Percentiles rank a stretch among this genome's conserved stretches.
Conservation (phyloP, 2,888 invertebrate species). For the Napeogenes sylphis region DNA sequence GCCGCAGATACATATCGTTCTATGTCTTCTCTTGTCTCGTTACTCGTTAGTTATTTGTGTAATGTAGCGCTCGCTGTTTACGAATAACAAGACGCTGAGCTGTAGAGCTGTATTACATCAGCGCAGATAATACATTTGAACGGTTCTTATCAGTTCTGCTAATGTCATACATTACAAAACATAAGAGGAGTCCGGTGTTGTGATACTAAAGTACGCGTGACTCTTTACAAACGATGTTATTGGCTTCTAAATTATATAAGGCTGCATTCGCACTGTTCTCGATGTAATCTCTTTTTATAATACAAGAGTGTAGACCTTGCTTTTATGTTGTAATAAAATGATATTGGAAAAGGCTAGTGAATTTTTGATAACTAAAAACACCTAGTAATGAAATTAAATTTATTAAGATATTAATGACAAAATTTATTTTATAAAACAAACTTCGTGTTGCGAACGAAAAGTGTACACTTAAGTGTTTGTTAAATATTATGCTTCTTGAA, state of each 20-base stretch:
- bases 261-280: slow-evolving; percentile 38
- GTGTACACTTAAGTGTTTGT: slow-evolving; percentile 7
- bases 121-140: slow-evolving; percentile 6
- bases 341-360: slow-evolving; percentile 77
- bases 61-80: slow-evolving; percentile 23
- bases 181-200: slow-evolving; percentile 41
- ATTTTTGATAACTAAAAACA: slow-evolving; percentile 75
- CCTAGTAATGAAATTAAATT: slow-evolving; percentile 69
- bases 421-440: slow-evolving; percentile 26
- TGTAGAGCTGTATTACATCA: slow-evolving; percentile 12
- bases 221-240: slow-evolving; percentile 32
- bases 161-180: slow-evolving; percentile 21
- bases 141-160: slow-evolving; percentile 9
- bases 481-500: background rate
- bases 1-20: slow-evolving; percentile 68
- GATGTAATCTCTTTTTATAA: slow-evolving; percentile 44
- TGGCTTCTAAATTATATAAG: slow-evolving; percentile 34
- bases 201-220: slow-evolving; percentile 27
- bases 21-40: slow-evolving; percentile 47
- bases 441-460: slow-evolving; percentile 1
- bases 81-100: slow-evolving; percentile 6
- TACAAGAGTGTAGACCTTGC: slow-evolving; percentile 66
- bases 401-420: slow-evolving; percentile 56
- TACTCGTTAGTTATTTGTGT: slow-evolving; percentile 40
- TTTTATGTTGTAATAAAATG: slow-evolving; percentile 64